Base-by-base conservation (phyloP, 2,888 invertebrate genomes). In the Ophion costatus region DNA sequence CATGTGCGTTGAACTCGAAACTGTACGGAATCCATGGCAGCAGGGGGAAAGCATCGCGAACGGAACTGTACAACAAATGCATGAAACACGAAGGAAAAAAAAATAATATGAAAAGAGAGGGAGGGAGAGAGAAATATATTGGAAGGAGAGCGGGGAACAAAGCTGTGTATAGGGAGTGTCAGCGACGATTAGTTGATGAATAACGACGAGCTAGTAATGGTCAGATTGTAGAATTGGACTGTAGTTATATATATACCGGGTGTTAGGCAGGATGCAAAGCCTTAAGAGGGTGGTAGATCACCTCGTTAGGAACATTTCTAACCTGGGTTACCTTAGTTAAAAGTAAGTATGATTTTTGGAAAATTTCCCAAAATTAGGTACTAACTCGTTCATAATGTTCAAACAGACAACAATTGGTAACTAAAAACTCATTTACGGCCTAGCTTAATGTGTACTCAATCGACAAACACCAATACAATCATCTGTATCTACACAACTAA, bases 131-230 rank as follows among this genome's bases (percentile, higher is more conserved):
- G 33, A 51, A 51, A 51, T 51, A 51, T 51, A 42, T 73, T 59
- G 61, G 22, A 20, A n/a, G 42, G 45, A 64, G 45, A 64, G 17
- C 11, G 6, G 20, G 17, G 5, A 59, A 70, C 24, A 29, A 29
- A 51, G 56, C 45, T 10, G 33, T 33, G 33, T 33, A 33, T 33
- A 29, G 10, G 78, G 61, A 61, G 69, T 71, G 77, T 64, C 73
- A 73, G 69, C 87, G 84, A 88, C 89, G 89, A 92, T 92, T 92
- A 91, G 92, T 92, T 91, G 91, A 92, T 90, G 89, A 91, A 92
- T 92, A 92, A 92, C 91, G 92, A 92, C 90, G 90, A 90, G 89
- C 90, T 90, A 89, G 91, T 91, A 91, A 90, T 90, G 87, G 88
- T 89, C 89, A 90, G 90, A 91, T 90, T 91, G 90, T 91, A 91